These are phyloP conservation scores for Pelecanoides urinatrix DNA, from an alignment of 2,113 vertebrate genomes.

Conservation along the genomic window DNA sequence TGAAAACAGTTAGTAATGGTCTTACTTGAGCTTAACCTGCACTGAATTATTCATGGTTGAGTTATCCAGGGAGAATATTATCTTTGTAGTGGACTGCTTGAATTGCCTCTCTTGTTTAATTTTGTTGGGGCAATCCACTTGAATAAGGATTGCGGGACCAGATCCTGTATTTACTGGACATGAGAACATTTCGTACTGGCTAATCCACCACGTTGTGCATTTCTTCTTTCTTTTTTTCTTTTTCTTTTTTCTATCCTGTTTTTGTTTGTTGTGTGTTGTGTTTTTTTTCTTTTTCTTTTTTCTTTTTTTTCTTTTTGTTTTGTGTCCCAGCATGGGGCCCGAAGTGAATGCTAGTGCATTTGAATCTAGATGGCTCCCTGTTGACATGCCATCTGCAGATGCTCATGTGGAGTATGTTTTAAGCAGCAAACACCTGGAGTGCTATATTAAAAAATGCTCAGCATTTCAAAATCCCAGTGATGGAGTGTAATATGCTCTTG, in stretches of 20 bases:
- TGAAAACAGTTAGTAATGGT: slow-evolving; percentile 34
- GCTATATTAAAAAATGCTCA: slow-evolving; percentile 65
- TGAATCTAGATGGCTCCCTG: slow-evolving; percentile 46
- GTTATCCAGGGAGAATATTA: background rate
- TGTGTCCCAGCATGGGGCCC: background rate
- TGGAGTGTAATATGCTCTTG: slow-evolving; percentile 47
- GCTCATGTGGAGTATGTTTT: slow-evolving; percentile 56
- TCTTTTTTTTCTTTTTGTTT: background rate
- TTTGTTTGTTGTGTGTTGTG: background rate
- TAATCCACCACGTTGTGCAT: background rate
- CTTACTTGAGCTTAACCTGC: background rate
- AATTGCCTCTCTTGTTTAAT: background rate
- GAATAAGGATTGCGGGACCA: background rate
- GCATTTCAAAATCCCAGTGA: slow-evolving; percentile 48
- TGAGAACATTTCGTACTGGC: background rate
- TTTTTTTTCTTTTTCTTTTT: background rate
- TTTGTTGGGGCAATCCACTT: background rate
- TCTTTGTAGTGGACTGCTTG: background rate
- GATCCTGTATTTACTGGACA: background rate
- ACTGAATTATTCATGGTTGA: slow-evolving; percentile 27
- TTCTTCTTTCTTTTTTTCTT: background rate
- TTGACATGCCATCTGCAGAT: slow-evolving; percentile 57
- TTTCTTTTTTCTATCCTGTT: too few species aligned
- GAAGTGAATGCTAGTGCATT: slow-evolving; percentile 13
- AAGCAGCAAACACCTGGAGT: slow-evolving; percentile 58